Evolutionary conservation across 2,888 invertebrate species (phyloP).

Genomic region (Andrena camellia): DNA sequence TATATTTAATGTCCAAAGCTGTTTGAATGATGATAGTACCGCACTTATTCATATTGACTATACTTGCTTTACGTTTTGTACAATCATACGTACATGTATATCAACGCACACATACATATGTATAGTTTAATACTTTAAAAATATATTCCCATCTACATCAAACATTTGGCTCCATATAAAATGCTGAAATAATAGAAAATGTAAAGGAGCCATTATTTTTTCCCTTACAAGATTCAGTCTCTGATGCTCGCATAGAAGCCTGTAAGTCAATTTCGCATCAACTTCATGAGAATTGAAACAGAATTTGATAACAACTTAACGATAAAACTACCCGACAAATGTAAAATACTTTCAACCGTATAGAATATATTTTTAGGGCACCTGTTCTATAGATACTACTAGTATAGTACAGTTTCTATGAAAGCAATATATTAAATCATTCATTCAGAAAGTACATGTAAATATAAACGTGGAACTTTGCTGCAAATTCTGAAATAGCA

Average conservation of each 20-base stretch:
- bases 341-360: conserved; percentile 37
- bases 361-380: conserved; percentile 36
- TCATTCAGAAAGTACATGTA: conserved; percentile 30
- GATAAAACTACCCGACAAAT: conserved; percentile 19
- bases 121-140: conserved; percentile 69
- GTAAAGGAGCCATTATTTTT: conserved; percentile 56
- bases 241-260: conserved; percentile 64
- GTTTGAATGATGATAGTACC: conserved; percentile 40
- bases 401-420: conserved; percentile 39
- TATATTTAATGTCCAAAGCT: conserved; percentile 37
- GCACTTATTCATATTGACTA: conserved; percentile 64
- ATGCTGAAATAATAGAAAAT: conserved; percentile 71
- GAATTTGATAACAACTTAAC: conserved; percentile 50
- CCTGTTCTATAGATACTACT: conserved; percentile 51
- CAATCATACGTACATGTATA: conserved; percentile 61
- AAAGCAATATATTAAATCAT: conserved; percentile 63
- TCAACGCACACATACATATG: conserved; percentile 34
- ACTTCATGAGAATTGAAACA: conserved; percentile 42
- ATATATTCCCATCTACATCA: conserved; percentile 68
- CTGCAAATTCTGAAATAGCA: conserved; percentile 65
- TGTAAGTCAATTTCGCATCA: conserved; percentile 49
- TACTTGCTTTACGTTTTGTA: conserved; percentile 64
- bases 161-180: conserved; percentile 65
- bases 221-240: conserved; percentile 71
- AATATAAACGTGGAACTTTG: conserved; percentile 55